Evolutionary conservation across 2,797 vertebrate species (phyloP), one percentile per base, ranked within the genome.

Genomic region (Holocentrus rufus): DNA sequence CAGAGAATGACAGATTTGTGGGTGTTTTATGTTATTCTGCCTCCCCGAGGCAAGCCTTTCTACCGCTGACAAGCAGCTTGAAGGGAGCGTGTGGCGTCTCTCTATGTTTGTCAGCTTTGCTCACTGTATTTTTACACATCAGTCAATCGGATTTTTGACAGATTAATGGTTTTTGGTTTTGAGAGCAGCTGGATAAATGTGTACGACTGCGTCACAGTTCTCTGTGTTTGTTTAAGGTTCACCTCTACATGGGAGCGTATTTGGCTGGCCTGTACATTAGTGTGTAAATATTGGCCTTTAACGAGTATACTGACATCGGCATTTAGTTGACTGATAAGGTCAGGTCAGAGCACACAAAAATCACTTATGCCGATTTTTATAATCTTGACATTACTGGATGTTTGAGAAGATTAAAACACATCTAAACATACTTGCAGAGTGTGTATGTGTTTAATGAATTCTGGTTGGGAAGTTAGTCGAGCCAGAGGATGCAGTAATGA

Each of bases 11-110:
- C 77, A 87, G 81, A 60, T 80, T 79, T 79, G 66, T 61, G 68
- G 68, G 68, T 86, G 79, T 85, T 88, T 85, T 42, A 80, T 80
- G 74, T 77, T 77, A 79, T 80, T 81, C 55, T 69, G 5, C n/a
- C 54, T 88, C 79, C 87, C 81, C 0, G 64, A 85, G 81, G 90
- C 86, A 55, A 79, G 62, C 30, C 80, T 91, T 87, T 88, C 69
- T 84, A 84, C 52, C 55, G 66, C 42, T 79, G 83, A 89, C 86
- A 88, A 75, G 72, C 72, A 80, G 77, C 76, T 89, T 74, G 71
- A 85, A 77, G 79, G 79, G 80, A 76, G 72, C 58, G 70, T 65
- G 83, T 65, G 79, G 80, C 76, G 66, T 77, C 69, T 80, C 73
- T 83, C 63, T 52, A 34, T 77, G 69, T 81, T 85, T 87, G 84